Percentiles rank a stretch among this genome's conserved stretches.
These are phyloP conservation scores for Bombus pyrosoma DNA, from an alignment of 1,140 invertebrate genomes.

Conservation along the genomic window DNA sequence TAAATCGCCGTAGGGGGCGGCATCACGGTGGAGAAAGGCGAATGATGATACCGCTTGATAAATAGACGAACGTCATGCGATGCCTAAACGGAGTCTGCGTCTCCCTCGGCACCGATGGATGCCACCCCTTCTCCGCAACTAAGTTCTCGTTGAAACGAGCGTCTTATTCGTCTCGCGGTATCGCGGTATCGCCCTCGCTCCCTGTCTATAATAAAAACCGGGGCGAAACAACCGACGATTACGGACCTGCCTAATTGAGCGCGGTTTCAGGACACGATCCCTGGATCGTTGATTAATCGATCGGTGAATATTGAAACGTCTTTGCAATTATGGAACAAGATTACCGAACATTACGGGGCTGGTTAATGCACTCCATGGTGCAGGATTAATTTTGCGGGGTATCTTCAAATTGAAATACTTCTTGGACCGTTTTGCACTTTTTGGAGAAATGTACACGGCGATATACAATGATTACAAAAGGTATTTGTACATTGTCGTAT, in stretches of 20 bases:
- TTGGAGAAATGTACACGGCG: not conserved
- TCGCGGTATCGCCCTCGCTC: not conserved
- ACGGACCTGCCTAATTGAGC: not conserved
- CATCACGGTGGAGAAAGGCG: conserved; percentile 77
- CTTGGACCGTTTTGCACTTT: not conserved
- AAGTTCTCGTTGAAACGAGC: not conserved
- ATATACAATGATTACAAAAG: not conserved
- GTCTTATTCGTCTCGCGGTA: not conserved
- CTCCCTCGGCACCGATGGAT: conserved; percentile 52
- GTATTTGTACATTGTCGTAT: too few species aligned
- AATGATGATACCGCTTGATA: conserved; percentile 82
- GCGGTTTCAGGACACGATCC: not conserved
- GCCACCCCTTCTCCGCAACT: not conserved
- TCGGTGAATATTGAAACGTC: conserved; percentile 12
- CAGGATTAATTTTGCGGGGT: not conserved
- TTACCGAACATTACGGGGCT: not conserved
- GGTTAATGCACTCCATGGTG: not conserved
- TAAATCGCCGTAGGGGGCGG: conserved; percentile 81
- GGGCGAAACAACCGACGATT: not conserved
- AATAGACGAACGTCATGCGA: conserved; percentile 82
- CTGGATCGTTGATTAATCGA: not conserved
- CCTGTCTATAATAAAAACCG: too few species aligned
- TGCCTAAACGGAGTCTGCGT: conserved; percentile 74
- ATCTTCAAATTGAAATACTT: not conserved
- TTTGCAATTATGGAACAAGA: not conserved